Evolutionary conservation across 2,888 invertebrate species (phyloP), one percentile per base, ranked within the genome.

Genomic region (Dynastes hyllus): DNA sequence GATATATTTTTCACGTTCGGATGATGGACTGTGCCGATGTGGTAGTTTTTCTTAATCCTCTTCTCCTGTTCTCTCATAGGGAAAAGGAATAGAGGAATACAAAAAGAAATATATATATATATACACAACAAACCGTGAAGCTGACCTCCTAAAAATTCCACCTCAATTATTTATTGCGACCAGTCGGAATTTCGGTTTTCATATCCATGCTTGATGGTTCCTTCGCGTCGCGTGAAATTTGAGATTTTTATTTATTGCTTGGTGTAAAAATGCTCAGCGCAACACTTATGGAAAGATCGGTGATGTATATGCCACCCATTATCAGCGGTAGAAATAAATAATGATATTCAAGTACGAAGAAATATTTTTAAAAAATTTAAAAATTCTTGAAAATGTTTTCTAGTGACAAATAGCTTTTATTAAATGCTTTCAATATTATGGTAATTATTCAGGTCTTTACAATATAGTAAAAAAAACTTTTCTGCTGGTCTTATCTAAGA

Each of bases 151-250:
- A 70, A 70, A 70, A 70, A 70, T 70, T 70, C 70, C 53, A 29
- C 70, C 27, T 53, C 70, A 70, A 70, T 70, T 70, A 70, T 70
- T 70, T 70, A 70, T 70, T 70, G 70, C 53, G 70, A 45, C 50
- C 8, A 45, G 22, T 55, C 53, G 70, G 70, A 70, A 70, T 70
- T 70, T 70, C 16, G 9, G 29, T 53, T 70, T 53, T 70, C 29
- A 53, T 70, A 32, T 70, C 32, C 69, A 58, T 2, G 55, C 16
- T 22, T 22, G 55, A 16, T 8, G 55, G 22, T 22, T 45, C 16
- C 37, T n/a, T 67, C 40, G 22, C n/a, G 40, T 40, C 6, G 9
- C 6, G 40, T 40, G 66, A 67, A 67, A 67, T 67, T 40, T 67
- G 66, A 67, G 45, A 67, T 45, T 40, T 50, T 67, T 67, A 67